Evolutionary conservation across 2,888 invertebrate species (phyloP).

Genomic region (Amblyjoppa fuscipennis): DNA sequence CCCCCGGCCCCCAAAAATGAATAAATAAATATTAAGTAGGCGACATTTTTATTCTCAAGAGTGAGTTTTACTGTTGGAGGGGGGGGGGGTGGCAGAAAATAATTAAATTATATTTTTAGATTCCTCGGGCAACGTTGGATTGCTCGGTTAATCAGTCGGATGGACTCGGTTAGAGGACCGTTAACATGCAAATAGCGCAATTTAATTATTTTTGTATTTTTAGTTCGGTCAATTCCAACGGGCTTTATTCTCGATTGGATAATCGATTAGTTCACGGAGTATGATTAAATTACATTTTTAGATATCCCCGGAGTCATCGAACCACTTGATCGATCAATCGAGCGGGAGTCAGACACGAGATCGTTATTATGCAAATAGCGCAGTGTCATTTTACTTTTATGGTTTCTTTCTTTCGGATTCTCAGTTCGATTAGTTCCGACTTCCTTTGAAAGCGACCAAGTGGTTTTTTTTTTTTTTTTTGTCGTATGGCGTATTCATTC

Average conservation of each 20-base stretch:
- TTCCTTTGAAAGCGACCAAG: not conserved
- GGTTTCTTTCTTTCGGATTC: not conserved
- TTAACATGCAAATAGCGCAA: conserved; percentile 12
- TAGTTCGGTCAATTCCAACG: not conserved
- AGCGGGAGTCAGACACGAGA: not conserved
- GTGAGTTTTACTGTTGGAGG: not conserved
- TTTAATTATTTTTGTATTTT: conserved; percentile 4
- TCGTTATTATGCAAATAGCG: not conserved
- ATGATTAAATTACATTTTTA: not conserved
- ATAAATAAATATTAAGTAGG: conserved; percentile 4
- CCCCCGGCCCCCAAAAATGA: not conserved
- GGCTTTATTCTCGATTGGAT: not conserved
- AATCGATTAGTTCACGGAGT: not conserved
- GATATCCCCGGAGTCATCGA: not conserved
- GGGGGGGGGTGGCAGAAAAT: not conserved
- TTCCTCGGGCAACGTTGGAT: not conserved
- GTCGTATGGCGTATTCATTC: not conserved
- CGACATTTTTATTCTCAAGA: not conserved
- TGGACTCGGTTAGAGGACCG: not conserved
- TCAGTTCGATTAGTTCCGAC: not conserved
- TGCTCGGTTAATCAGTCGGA: not conserved
- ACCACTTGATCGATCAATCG: not conserved
- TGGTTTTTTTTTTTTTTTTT: not conserved
- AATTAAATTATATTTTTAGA: conserved; percentile 17
- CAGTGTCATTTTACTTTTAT: not conserved